Evolutionary conservation across 2,888 invertebrate genomes (phyloP).

Genomic region (Ceraclea dissimilis): DNA sequence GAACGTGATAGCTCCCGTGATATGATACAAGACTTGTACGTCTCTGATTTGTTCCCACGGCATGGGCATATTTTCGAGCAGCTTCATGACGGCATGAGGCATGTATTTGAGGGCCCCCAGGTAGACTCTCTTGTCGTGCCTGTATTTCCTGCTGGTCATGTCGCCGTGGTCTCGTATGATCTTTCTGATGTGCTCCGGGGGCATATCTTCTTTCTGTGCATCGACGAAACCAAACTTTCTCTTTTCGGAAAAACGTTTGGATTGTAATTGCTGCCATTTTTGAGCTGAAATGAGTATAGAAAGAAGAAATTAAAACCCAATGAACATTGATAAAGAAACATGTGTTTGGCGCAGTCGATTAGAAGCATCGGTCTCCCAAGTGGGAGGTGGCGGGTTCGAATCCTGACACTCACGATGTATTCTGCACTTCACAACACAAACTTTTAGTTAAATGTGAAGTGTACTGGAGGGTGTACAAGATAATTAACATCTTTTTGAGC

Average conservation of each 20-base stretch:
- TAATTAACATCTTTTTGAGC: too few relatives aligned
- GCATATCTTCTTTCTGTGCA: conserved; percentile 99
- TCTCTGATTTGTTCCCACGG: conserved; percentile 99
- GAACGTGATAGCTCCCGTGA: conserved; percentile 99
- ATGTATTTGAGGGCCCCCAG: conserved; percentile 97
- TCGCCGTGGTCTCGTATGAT: conserved; percentile 99
- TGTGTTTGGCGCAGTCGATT: neutral
- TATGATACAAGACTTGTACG: conserved; percentile 95
- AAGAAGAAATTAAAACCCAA: too few relatives aligned
- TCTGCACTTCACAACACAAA: too few relatives aligned
- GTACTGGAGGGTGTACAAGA: too few relatives aligned
- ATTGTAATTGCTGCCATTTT: conserved; percentile 98
- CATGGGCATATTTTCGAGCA: conserved; percentile 99
- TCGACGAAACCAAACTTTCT: conserved; percentile 98
- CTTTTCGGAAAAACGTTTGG: conserved; percentile 98
- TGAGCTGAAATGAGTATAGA: conserved; percentile 64
- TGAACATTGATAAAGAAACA: neutral
- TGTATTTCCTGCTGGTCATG: conserved; percentile 98
- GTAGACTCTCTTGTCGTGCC: conserved; percentile 98
- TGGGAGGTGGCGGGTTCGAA: too few relatives aligned
- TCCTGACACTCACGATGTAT: too few relatives aligned
- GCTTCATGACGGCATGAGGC: conserved; percentile 99
- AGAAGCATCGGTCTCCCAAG: too few relatives aligned
- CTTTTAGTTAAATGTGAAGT: too few relatives aligned
- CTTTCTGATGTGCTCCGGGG: conserved; percentile 97